Evolutionary conservation across 1,140 invertebrate genomes (phyloP), one percentile per base, ranked within the genome.

Genomic region (Zaprionus ornatus): DNA sequence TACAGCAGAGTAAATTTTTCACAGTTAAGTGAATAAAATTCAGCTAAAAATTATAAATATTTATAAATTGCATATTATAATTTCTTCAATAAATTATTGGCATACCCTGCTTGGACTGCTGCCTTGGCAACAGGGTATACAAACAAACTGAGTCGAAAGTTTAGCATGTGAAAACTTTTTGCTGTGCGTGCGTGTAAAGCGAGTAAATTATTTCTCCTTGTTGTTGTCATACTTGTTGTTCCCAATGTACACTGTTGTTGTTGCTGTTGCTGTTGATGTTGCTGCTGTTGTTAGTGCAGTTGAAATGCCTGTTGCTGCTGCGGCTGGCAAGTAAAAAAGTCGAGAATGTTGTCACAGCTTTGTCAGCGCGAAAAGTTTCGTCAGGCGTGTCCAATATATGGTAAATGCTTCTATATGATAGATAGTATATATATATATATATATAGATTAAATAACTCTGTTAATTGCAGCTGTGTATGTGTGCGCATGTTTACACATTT

Each of bases 291-390:
- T 37, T 54, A n/a, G n/a, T 42, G 64, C 55, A 67, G 73, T 70
- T 77, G 84, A 79, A 77, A 84, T 78, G 82, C 82, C 79, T 87
- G 79, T 87, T 86, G 82, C 82, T 84, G 82, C 82, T 84, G 40
- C 45, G 60, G 64, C 79, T 76, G 81, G 71, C 81, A 86, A 85
- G 86, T 86, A 85, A 82, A 87, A 86, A 61, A 42, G 45, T 68
- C 67, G 35, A 55, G 32, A 63, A 84, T 78, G 75, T 78, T 85
- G 75, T 86, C 76, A 82, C 69, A 61, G 59, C 76, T 42, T 29
- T 73, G 42, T 23, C 48, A 80, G 21, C 21, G 70, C 19, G 15
- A 17, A 21, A 37, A 50, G 29, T 19, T 3, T 50, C 45, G 45
- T 59, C 21, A 52, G 64, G 55, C 56, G 19, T 50, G 45, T 23